phyloP scores from a whole-genome alignment of 2,797 vertebrate genomes.

The Anableps anableps region DNA sequence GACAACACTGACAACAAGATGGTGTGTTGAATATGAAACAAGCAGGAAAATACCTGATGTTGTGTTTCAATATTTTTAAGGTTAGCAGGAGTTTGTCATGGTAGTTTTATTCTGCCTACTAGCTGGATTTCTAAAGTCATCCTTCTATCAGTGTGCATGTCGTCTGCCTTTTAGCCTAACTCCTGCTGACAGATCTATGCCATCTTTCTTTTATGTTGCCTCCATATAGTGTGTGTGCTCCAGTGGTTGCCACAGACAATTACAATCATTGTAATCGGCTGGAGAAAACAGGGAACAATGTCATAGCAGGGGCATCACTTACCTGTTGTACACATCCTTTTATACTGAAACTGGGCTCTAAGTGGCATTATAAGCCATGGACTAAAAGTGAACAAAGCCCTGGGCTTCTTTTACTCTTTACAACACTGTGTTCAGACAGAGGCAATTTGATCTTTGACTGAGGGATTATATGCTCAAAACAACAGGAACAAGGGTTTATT shows the following conservation, averaged over 20 bases:
- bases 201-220: background rate
- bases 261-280: slow-evolving; percentile 1
- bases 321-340: slow-evolving; percentile 4
- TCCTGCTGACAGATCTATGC: slow-evolving; percentile 30
- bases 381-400: slow-evolving; percentile 1
- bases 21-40: background rate
- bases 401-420: background rate
- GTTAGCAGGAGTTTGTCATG: background rate
- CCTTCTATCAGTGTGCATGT: background rate
- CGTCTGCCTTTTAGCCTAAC: slow-evolving; percentile 15
- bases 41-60: background rate
- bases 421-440: background rate
- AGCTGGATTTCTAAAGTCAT: background rate
- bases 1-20: background rate
- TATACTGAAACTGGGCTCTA: background rate
- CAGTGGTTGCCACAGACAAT: slow-evolving; percentile 14
- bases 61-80: background rate
- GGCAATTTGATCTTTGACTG: background rate
- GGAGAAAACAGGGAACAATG: background rate
- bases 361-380: slow-evolving; percentile 6
- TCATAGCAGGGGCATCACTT: slow-evolving; percentile 10
- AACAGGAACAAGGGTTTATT: background rate
- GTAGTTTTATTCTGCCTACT: background rate
- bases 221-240: slow-evolving; percentile 1
- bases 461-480: background rate